phyloP scores from a whole-genome alignment of 2,797 vertebrate genomes.

The Ctenosaura bakeri region DNA sequence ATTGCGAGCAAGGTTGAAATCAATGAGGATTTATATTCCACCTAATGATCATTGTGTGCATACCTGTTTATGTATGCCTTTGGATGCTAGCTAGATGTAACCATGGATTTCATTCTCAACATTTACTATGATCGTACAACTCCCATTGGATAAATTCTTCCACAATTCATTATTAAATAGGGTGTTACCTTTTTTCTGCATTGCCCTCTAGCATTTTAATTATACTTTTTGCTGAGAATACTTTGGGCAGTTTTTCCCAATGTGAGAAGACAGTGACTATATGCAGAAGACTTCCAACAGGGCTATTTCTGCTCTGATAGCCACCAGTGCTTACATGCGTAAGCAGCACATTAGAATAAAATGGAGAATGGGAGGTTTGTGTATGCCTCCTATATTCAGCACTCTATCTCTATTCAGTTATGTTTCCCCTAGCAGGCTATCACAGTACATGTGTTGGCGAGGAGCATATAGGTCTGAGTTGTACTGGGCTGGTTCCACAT shows the following conservation, averaged over 20 bases:
- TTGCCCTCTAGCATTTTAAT: neutral
- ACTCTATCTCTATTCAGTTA: neutral
- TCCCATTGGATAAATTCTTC: neutral
- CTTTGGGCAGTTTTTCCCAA: neutral
- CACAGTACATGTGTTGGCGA: neutral
- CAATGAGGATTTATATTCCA: too few relatives aligned
- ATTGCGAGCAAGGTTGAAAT: too few relatives aligned
- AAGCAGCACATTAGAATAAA: too few relatives aligned
- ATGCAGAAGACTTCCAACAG: neutral
- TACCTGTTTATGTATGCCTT: neutral
- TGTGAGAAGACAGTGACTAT: neutral
- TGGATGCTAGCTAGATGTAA: neutral
- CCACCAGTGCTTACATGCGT: neutral
- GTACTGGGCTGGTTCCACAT: neutral
- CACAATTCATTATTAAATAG: neutral
- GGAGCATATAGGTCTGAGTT: neutral
- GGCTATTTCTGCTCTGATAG: neutral
- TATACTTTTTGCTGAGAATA: neutral
- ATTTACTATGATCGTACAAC: neutral
- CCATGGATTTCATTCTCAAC: neutral
- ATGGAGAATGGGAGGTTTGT: neutral
- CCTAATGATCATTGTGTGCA: neutral
- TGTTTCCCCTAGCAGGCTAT: neutral
- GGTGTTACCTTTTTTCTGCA: neutral
- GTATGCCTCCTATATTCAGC: neutral